Conservation (phyloP, 2,888 invertebrate genomes). For the Phyllotreta cruciferae region DNA sequence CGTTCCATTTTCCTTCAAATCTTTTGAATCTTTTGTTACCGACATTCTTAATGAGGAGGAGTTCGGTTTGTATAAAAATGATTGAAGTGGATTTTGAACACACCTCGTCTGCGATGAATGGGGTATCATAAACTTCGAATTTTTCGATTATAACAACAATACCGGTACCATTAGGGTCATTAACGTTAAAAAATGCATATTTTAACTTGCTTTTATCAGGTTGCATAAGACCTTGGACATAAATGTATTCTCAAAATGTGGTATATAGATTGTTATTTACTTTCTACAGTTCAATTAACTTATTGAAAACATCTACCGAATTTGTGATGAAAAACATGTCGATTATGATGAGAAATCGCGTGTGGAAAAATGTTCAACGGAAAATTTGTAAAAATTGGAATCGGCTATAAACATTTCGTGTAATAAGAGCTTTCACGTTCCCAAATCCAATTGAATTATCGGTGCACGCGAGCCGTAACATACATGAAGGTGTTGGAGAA, state of each 20-base stretch:
- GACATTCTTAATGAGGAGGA: conserved; percentile 13
- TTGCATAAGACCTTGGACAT: too few species aligned
- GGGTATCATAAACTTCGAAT: background rate
- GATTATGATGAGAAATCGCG: background rate
- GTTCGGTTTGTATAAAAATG: conserved; percentile 12
- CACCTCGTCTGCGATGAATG: background rate
- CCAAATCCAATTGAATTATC: conserved; percentile 1
- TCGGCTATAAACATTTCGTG: conserved; percentile 1
- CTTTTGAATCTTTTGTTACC: conserved; percentile 31
- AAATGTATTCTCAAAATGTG: too few species aligned
- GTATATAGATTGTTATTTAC: too few species aligned
- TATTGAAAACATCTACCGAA: too few species aligned
- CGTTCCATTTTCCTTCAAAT: conserved; percentile 21
- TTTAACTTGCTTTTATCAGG: too few species aligned
- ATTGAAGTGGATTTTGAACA: conserved; percentile 14
- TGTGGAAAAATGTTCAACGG: conserved; percentile 1
- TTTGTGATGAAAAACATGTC: too few species aligned
- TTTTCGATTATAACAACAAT: too few species aligned
- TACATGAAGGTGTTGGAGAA: conserved; percentile 13
- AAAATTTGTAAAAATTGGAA: conserved; percentile 9
- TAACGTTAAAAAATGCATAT: too few species aligned
- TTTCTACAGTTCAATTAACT: too few species aligned
- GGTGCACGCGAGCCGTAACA: conserved; percentile 7
- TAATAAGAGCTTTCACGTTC: conserved; percentile 7
- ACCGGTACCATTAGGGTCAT: too few species aligned